Evolutionary conservation across 2,888 invertebrate genomes (phyloP), one percentile per base, ranked within the genome.

Genomic region (Drosophila histrio): DNA sequence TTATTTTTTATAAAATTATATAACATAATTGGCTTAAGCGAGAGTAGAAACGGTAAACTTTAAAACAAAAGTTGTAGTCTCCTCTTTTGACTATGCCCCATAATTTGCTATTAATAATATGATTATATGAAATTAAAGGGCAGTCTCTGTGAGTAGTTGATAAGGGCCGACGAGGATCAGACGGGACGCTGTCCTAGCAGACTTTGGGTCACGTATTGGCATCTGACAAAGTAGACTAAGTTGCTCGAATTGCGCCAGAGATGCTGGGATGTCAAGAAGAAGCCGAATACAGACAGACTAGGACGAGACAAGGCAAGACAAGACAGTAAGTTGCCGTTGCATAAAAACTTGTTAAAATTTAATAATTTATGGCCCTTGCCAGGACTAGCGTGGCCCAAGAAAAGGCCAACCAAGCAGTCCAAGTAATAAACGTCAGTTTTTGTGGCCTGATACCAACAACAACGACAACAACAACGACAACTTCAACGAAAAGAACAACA

Each of bases 271-370:
- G 72, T 54, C 39, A 60, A 47, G 52, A 17, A 39, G 47, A 28
- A 19, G 46, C 41, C 13, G 62, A 56, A 47, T 39, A 28, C 13
- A 22, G 62, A 63, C 52, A 15, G 32, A 32, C 34, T 3, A 41
- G 58, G n/a, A 34, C 17, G 13, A 19, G 50, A 53, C 46, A 30
- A 9, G 41, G 36, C 43, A 49, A 56, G 57, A 57, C 59, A 62
- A 65, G 74, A 75, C 72, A 65, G 64, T 61, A 72, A 75, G 72
- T 77, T 81, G 82, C 60, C 67, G 67, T 59, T 77, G 82, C 68
- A 79, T 81, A 74, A 88, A 87, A 87, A 87, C 88, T 87, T 87
- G 85, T 80, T 87, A 83, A 87, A 87, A 88, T 85, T 88, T 87
- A 82, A 83, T 87, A 87, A 87, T 87, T 87, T 87, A 87, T 88